Conservation (phyloP, 2,888 invertebrate genomes). For the Campopleginae sp. region DNA sequence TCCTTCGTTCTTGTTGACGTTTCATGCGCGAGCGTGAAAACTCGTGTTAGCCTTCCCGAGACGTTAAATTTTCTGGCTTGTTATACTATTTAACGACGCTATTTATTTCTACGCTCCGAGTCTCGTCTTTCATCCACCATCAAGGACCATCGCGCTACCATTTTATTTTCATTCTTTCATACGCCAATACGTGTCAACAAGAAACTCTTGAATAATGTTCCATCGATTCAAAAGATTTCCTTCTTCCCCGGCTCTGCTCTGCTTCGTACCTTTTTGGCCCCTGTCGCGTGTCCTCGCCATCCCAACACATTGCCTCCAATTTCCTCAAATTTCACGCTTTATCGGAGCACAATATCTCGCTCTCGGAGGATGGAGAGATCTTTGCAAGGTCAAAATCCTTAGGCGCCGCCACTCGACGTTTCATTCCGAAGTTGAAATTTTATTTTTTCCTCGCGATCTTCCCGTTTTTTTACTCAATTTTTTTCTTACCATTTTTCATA, state of each 20-base stretch:
- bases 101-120: conserved; percentile 59
- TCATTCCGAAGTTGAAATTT: not conserved
- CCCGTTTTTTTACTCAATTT: not conserved
- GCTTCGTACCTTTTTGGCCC: not conserved
- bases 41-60: conserved; percentile 51
- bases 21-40: conserved; percentile 62
- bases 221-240: conserved; percentile 34
- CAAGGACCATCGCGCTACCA: conserved; percentile 12
- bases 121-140: conserved; percentile 51
- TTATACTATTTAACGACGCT: conserved; percentile 66
- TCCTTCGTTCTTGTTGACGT: conserved; percentile 48
- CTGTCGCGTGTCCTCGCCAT: conserved; percentile 38
- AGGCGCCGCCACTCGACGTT: conserved; percentile 22
- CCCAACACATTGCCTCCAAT: conserved; percentile 42
- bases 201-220: conserved; percentile 17
- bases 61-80: conserved; percentile 68
- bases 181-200: conserved; percentile 42
- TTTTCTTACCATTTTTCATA: not conserved
- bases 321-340: conserved; percentile 65
- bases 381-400: conserved; percentile 9
- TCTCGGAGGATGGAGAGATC: conserved; percentile 33
- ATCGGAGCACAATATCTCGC: conserved; percentile 32
- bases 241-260: not conserved
- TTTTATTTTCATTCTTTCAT: conserved; percentile 45
- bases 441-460: not conserved